Base-by-base conservation (phyloP, 2,888 invertebrate genomes). In the Stenolophus ochropezus region DNA sequence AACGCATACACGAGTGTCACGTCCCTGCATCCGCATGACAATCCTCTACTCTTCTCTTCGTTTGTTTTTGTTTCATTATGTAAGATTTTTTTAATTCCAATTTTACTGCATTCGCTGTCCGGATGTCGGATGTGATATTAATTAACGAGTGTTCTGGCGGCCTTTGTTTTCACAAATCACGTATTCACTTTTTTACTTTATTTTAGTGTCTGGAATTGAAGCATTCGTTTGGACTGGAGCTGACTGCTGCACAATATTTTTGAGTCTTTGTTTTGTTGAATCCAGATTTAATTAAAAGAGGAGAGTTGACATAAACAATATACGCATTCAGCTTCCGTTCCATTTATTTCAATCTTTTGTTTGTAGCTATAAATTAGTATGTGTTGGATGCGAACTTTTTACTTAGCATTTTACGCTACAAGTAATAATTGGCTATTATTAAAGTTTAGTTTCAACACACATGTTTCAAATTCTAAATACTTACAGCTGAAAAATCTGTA, bases 11-110 rank as follows among this genome's bases (percentile, higher is more conserved):
- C 69, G 65, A 82, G 71, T 73, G 80, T 81, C 80, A 82, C 82
- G 83, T 83, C 76, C 83, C 83, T 81, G 82, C 77, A 79, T 80
- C 85, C 84, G 86, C 86, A 86, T 86, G 86, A 86, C 69, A 86
- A 53, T 16, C 42, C 78, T 21, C n/a, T n/a, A 42, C 79, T 42
- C 61, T 49, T 25, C 69, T 69, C 27, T 53, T 27, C 23, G 14
- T 77, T 83, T 84, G 79, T 83, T 83, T 83, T 84, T 80, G 71
- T 83, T 84, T 83, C 80, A 83, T 84, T 82, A 65, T 83, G 85
- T 85, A 84, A 87, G 87, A 85, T 84, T 85, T 84, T 83, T 85
- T 83, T 85, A 82, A 78, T 82, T 56, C 65, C 27, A 27, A 69
- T 69, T 71, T 69, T 71, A 51, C 51, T 51, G 27, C 71, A 79